Evolutionary conservation across 2,113 vertebrate species (phyloP).

Genomic region (Phrynosoma platyrhinos): DNA sequence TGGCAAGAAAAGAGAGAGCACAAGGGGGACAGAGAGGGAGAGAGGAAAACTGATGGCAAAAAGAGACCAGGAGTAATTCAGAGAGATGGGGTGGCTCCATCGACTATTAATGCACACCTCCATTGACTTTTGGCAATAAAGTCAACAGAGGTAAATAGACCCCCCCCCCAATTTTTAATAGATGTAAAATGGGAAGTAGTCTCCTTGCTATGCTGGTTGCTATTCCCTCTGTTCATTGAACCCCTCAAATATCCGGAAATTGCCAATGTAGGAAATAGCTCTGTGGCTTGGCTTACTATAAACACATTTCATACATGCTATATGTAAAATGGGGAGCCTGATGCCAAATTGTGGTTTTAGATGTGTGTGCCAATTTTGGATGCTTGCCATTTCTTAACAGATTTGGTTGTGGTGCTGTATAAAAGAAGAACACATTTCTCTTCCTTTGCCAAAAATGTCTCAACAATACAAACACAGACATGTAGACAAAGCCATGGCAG

Average conservation of each 20-base stretch:
- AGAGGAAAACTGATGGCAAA: too few species aligned
- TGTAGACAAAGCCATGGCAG: not conserved
- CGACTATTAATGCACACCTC: too few species aligned
- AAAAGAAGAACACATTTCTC: not conserved
- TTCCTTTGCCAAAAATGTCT: not conserved
- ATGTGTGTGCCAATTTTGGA: not conserved
- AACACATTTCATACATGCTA: not conserved
- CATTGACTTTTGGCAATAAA: too few species aligned
- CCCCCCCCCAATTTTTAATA: too few species aligned
- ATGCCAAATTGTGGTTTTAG: not conserved
- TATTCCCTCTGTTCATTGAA: not conserved
- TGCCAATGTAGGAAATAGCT: not conserved
- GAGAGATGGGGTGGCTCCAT: too few species aligned
- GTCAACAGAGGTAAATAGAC: too few species aligned
- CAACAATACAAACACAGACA: not conserved
- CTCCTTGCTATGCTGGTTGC: not conserved
- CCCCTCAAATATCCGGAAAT: not conserved
- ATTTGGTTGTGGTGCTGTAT: not conserved
- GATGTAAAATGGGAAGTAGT: too few species aligned
- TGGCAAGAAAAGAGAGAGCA: too few species aligned
- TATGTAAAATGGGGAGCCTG: not conserved
- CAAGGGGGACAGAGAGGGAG: too few species aligned
- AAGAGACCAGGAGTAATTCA: too few species aligned
- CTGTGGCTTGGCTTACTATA: not conserved
- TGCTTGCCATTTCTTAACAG: not conserved